phyloP scores from a whole-genome alignment of 2,113 vertebrate species.

The Leptodactylus fuscus region DNA sequence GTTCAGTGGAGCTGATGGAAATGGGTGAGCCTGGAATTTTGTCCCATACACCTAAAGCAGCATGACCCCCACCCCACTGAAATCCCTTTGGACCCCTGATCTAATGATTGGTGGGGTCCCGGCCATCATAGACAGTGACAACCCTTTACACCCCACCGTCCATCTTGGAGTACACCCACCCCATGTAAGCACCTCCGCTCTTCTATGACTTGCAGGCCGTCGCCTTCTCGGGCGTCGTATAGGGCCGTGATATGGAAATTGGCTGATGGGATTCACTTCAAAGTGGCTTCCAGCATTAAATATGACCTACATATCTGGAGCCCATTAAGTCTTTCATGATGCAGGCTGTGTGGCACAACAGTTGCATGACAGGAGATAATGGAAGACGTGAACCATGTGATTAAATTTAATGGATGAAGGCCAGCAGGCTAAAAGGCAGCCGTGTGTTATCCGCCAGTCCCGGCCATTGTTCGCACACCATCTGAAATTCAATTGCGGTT shows the following conservation, averaged over 20 bases:
- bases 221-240: conserved; percentile 51
- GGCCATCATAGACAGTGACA: too few relatives aligned
- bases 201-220: not conserved
- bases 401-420: conserved; percentile 74
- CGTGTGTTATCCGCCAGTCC: conserved; percentile 40
- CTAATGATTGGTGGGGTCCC: too few relatives aligned
- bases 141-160: too few relatives aligned
- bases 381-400: conserved; percentile 76
- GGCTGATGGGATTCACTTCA: conserved; percentile 55
- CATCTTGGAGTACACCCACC: not conserved
- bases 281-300: conserved; percentile 25
- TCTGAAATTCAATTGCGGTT: conserved; percentile 9
- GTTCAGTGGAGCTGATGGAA: too few relatives aligned
- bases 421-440: conserved; percentile 57
- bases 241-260: conserved; percentile 48
- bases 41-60: too few relatives aligned
- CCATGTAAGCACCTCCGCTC: not conserved
- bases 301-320: conserved; percentile 60
- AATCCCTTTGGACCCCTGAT: too few relatives aligned
- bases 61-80: too few relatives aligned
- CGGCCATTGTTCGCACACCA: conserved; percentile 59
- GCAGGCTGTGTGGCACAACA: conserved; percentile 65
- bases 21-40: too few relatives aligned
- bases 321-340: not conserved
- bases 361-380: conserved; percentile 73